Evolutionary conservation across 1,140 invertebrate species (phyloP).

Genomic region (Parapsyche elsis): DNA sequence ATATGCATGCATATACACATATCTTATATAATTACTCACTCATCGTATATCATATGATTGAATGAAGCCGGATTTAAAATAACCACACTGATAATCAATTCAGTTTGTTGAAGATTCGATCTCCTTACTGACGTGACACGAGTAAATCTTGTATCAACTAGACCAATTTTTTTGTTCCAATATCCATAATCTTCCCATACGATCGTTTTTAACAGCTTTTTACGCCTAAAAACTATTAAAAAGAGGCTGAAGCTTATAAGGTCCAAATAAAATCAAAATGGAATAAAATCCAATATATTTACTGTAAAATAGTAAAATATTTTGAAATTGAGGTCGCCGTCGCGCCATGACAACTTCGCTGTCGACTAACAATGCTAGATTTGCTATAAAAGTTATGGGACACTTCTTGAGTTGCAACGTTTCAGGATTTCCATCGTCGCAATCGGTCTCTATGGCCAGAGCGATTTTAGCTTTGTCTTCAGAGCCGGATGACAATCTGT

Average conservation of each 20-base stretch:
- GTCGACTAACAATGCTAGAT: neutral
- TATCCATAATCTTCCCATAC: slow-evolving; percentile 58
- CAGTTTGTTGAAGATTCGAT: slow-evolving; percentile 60
- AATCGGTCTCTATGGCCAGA: neutral
- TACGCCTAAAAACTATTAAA: neutral
- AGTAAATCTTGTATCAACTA: slow-evolving; percentile 54
- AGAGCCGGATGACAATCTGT: neutral
- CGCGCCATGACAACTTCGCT: slow-evolving; percentile 6
- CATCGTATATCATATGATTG: slow-evolving; percentile 71
- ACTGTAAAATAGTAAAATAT: slow-evolving; percentile 1
- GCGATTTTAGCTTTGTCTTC: neutral
- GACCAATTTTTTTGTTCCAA: slow-evolving; percentile 58
- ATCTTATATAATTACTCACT: neutral
- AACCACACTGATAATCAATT: slow-evolving; percentile 66
- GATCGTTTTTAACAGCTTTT: slow-evolving; percentile 52
- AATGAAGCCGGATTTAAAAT: slow-evolving; percentile 71
- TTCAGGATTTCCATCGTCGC: neutral
- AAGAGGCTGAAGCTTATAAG: no score
- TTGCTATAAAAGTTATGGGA: neutral
- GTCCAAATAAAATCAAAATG: no score
- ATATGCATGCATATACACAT: neutral
- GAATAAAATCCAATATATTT: no score
- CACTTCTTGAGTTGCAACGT: neutral
- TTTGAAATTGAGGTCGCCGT: neutral
- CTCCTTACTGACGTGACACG: slow-evolving; percentile 59